These are phyloP conservation scores for Etheostoma spectabile DNA, from an alignment of 2,113 vertebrate genomes.

Conservation along the genomic window DNA sequence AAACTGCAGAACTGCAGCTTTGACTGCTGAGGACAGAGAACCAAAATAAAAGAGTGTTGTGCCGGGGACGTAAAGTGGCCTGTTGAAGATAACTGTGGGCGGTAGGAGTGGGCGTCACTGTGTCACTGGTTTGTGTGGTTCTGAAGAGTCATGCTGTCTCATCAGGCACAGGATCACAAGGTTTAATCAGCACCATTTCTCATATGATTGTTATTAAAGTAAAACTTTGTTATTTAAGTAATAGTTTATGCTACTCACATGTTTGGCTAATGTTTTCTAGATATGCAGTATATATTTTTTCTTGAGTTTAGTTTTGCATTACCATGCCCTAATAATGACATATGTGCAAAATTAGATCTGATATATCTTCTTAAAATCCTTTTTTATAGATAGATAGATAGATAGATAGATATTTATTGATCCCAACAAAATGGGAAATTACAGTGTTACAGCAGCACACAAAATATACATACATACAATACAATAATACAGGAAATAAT, in stretches of 20 bases:
- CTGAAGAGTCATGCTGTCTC: neutral
- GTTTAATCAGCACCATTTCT: conserved; percentile 2
- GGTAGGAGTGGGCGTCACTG: neutral
- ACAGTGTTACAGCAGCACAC: no score
- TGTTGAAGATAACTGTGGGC: conserved; percentile 10
- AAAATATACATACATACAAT: no score
- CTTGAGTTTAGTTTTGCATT: neutral
- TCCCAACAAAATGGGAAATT: no score
- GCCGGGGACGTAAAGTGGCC: conserved; percentile 7
- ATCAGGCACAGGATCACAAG: neutral
- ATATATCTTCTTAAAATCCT: neutral
- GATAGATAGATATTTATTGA: no score
- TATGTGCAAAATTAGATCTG: neutral
- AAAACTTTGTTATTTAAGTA: neutral
- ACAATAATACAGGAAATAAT: no score
- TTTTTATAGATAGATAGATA: no score
- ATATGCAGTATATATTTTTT: neutral
- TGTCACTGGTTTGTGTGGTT: conserved; percentile 9
- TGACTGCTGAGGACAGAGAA: conserved; percentile 26
- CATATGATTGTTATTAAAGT: neutral
- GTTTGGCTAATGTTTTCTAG: neutral
- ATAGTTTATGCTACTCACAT: neutral
- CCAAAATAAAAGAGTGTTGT: conserved; percentile 18
- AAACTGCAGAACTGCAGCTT: conserved; percentile 30
- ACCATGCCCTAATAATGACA: neutral